These are phyloP conservation scores for Spheniscus humboldti DNA, from an alignment of 2,797 vertebrate genomes.

Conservation along the genomic window DNA sequence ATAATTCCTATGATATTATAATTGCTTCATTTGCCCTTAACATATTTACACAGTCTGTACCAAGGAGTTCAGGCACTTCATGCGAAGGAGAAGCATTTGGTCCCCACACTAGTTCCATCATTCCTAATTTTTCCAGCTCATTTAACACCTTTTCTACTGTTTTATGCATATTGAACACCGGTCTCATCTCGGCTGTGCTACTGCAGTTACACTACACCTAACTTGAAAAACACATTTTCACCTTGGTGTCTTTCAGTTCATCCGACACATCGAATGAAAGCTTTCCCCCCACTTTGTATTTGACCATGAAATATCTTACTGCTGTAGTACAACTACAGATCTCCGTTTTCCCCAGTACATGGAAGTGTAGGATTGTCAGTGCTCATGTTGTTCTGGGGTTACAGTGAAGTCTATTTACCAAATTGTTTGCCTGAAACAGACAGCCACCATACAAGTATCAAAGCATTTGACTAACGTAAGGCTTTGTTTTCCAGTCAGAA, in stretches of 20 bases:
- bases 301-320: neutral
- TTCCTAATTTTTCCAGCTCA: conserved; percentile 29
- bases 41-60: neutral
- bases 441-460: neutral
- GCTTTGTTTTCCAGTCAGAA: conserved; percentile 45
- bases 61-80: neutral
- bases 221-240: conserved; percentile 25
- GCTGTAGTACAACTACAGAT: neutral
- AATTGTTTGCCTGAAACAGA: neutral
- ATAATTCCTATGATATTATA: neutral
- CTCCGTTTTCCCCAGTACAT: neutral
- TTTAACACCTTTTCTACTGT: conserved; percentile 16
- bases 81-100: neutral
- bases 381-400: neutral
- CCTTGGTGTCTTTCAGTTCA: neutral
- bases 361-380: conserved; percentile 26
- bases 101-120: neutral
- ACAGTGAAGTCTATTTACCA: conserved; percentile 2
- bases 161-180: conserved; percentile 27
- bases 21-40: neutral
- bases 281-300: neutral
- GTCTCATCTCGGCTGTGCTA: conserved; percentile 5
- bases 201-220: conserved; percentile 2
- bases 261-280: neutral
- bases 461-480: neutral